Base-by-base conservation (phyloP, 37 sponge, comb jelly and placozoan species). In the Agelas oroides region DNA sequence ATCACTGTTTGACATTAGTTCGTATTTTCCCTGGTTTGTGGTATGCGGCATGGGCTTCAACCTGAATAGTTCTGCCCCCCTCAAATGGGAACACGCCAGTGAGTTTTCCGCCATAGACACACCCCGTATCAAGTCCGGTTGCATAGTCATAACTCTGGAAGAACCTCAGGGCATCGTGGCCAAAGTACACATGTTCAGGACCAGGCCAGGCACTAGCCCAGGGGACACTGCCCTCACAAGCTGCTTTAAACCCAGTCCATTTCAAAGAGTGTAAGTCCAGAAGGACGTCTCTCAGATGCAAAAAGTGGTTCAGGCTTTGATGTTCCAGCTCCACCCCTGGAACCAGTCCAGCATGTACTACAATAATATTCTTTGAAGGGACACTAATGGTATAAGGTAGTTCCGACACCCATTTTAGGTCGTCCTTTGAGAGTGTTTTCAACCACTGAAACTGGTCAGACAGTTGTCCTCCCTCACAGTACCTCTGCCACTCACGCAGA, bases 91-190 rank as follows among this genome's bases (percentile, higher is more conserved):
- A 88, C 34, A 95, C 79, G 11, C 84, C 95, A 1, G 93, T 95
- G 28, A 95, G 76, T 20, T 78, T 33, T 5, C 90, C 84, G 0
- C 95, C 95, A 79, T 95, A 95, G 8, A 91, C 92, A 84, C 95
- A 95, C 14, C 84, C 95, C 20, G 95, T 92, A 46, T 95, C 95
- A 56, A 95, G 77, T 2, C 93, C 95, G 23, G 95, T 95, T 18
- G 95, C 93, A 68, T 70, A 82, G 16, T 68, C 38, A 39, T 78
- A 77, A 6, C 54, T 40, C 82, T 95, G 92, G 12, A 89, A 75
- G 3, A 52, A 57, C 20, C 93, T 63, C 15, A 23, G 21, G 19
- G 95, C 95, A 78, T 95, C 95, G 65, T 95, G 95, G 28, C 95
- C 95, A 81, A 92, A 95, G 68, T 89, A 95, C 14, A 95, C 80